Evolutionary conservation across 2,888 invertebrate genomes (phyloP), one percentile per base, ranked within the genome.

Genomic region (Coelopa pilipes): DNA sequence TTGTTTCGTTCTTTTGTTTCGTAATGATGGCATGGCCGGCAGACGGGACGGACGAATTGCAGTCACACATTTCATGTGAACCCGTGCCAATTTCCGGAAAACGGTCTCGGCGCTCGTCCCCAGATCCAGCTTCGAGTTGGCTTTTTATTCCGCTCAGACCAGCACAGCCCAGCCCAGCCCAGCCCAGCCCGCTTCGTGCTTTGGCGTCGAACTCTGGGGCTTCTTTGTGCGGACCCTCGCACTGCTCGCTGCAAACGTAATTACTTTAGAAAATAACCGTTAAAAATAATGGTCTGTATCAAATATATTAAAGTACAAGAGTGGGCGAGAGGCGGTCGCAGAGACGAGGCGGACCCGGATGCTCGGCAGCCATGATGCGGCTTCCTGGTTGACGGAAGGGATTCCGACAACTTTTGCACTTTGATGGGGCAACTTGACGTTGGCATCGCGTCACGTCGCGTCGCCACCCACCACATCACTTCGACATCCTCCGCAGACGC

Each of bases 221-320:
- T n/a, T 46, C 21, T 9, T 50, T 67, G 12, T 34, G 17, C 55
- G 21, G 66, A 80, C 81, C 81, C 82, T 83, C 82, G 81, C 82
- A 82, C 82, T 83, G 81, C 82, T 82, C 82, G 81, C 81, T 49
- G 63, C 71, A 82, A 84, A 82, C 82, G 84, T 84, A 84, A 84
- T 84, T 84, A 84, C 84, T 84, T 85, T 85, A 83, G 85, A 84
- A 85, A 84, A 84, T 84, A 85, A 84, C 80, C 85, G 85, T 84
- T 84, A 84, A 84, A 85, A 84, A 82, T 84, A 84, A 84, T 85
- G 82, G 83, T 82, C 84, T 85, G 83, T 85, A 84, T 83, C 84
- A 85, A 84, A 84, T 85, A 84, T 84, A 84, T 85, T 85, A 85
- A 84, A 84, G 84, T 84, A 84, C 71, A 73, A 67, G 63, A 74